Evolutionary conservation across 2,797 vertebrate genomes (phyloP).

Genomic region (Vultur gryphus): DNA sequence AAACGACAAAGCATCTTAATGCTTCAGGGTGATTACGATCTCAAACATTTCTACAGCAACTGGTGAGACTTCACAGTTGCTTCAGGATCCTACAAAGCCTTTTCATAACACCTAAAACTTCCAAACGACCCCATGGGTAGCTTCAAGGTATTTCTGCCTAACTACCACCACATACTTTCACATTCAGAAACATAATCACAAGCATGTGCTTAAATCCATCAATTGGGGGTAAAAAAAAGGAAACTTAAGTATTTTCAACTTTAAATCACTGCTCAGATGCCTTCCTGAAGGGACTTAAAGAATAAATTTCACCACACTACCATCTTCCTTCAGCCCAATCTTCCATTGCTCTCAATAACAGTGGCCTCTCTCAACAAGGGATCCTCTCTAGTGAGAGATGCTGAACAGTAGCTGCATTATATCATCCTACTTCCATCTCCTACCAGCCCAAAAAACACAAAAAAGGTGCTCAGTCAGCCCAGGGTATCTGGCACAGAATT

Average conservation of each 20-base stretch:
- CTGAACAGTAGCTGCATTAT: background rate
- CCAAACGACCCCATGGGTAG: background rate
- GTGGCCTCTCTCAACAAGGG: background rate
- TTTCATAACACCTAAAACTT: background rate
- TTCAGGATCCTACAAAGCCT: background rate
- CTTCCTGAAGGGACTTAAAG: background rate
- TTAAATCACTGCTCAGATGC: background rate
- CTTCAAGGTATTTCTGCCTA: background rate
- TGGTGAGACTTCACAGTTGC: background rate
- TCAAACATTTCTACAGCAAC: background rate
- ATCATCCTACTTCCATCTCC: background rate
- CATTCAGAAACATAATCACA: background rate
- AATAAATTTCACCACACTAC: background rate
- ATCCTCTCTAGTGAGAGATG: background rate
- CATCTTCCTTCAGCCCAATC: background rate
- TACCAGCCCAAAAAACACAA: background rate
- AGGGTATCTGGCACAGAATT: background rate
- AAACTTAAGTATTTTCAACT: background rate
- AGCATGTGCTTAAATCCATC: background rate
- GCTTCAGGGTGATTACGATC: background rate
- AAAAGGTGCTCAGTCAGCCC: background rate
- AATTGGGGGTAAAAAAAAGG: accelerated
- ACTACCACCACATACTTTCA: background rate
- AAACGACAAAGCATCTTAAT: background rate
- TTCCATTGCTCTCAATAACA: background rate